These are phyloP conservation scores for Zeus faber DNA, from an alignment of 2,113 vertebrate genomes.

Conservation along the genomic window DNA sequence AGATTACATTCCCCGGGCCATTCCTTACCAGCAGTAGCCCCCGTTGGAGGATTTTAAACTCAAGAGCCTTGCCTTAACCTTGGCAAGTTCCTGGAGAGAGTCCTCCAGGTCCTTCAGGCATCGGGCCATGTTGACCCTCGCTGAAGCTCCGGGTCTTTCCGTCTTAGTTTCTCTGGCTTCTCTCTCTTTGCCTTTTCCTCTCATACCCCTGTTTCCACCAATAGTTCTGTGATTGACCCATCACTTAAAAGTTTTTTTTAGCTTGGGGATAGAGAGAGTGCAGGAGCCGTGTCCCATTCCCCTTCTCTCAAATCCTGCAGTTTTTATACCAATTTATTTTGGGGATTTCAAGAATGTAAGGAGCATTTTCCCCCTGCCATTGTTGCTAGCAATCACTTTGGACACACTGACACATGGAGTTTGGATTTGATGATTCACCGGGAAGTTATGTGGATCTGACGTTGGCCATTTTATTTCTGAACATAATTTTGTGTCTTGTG, in stretches of 20 bases:
- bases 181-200: constrained; percentile 32
- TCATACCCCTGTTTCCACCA: background rate
- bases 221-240: constrained; percentile 44
- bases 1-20: background rate
- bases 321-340: too few relatives aligned
- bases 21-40: constrained; percentile 19
- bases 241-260: constrained; percentile 51
- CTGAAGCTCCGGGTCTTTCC: constrained; percentile 7
- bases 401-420: too few relatives aligned
- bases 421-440: too few relatives aligned
- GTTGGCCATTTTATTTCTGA: too few relatives aligned
- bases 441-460: too few relatives aligned
- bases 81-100: constrained; percentile 43
- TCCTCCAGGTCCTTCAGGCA: constrained; percentile 39
- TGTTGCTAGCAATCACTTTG: too few relatives aligned
- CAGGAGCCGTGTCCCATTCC: too few relatives aligned
- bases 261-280: too few relatives aligned
- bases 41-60: constrained; percentile 35
- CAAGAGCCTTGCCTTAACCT: constrained; percentile 50
- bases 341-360: too few relatives aligned
- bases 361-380: too few relatives aligned
- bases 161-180: constrained; percentile 35
- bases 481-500: too few relatives aligned
- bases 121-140: constrained; percentile 42
- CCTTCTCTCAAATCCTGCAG: too few relatives aligned